Evolutionary conservation across 2,797 vertebrate genomes (phyloP).

Genomic region (Gymnoscopelus braueri): DNA sequence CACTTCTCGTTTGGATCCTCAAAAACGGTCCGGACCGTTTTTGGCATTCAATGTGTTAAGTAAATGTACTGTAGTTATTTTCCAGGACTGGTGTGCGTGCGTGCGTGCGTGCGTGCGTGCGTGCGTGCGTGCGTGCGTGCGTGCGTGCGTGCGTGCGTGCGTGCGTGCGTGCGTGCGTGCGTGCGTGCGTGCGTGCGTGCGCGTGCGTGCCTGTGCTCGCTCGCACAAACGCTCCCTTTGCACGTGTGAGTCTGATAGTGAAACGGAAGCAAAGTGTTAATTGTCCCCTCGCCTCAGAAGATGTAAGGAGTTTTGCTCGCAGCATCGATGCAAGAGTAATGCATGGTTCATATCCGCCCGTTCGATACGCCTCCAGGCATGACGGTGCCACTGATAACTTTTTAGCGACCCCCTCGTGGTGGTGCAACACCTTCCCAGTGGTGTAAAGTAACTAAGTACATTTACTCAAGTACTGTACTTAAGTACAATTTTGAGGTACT

Average conservation of each 20-base stretch:
- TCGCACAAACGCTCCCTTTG: background rate
- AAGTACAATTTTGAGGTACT: no score
- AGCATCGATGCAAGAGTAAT: conserved; percentile 34
- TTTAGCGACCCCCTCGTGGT: background rate
- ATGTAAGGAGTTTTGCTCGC: conserved; percentile 38
- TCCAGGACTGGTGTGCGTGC: no score
- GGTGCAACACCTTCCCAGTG: conserved; percentile 57
- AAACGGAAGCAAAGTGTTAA: conserved; percentile 28
- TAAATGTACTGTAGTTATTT: no score
- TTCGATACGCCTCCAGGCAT: conserved; percentile 54
- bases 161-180: background rate
- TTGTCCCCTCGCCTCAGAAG: background rate
- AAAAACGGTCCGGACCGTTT: no score
- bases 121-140: no score
- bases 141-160: background rate
- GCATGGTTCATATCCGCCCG: conserved; percentile 43
- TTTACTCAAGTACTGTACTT: no score
- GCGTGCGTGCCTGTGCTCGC: no score
- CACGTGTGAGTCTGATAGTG: conserved; percentile 8
- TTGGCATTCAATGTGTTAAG: no score
- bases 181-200: conserved; percentile 23
- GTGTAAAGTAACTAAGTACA: no score
- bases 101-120: no score
- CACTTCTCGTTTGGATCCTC: no score
- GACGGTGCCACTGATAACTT: background rate